Base-by-base conservation (phyloP, 2,113 vertebrate genomes). In the Rhinolophus ferrumequinum region DNA sequence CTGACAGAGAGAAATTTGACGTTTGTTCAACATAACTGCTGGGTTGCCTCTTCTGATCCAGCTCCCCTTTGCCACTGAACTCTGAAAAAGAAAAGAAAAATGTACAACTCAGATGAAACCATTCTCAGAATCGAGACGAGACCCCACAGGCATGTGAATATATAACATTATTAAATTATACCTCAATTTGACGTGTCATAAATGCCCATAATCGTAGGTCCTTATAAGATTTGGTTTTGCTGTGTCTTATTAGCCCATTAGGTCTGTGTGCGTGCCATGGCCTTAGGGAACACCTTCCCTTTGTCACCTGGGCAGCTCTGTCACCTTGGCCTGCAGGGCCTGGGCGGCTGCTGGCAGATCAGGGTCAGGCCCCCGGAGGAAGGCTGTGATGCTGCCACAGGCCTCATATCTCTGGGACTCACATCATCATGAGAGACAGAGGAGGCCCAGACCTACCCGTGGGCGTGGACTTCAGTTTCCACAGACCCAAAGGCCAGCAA, bases 71-170 rank as follows among this genome's bases (percentile, higher is more conserved):
- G 70, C 54, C 26, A 38, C 0, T 80, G 66, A 94, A 81, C 92
- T 85, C 97, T 98, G 83, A 52, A 93, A 92, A 83, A 92, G 60
- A 81, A 77, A 88, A 94, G 18, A 80, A 52, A 92, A 90, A 62
- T 21, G 14, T 66, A 72, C 54, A 18, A 4, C 56, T 85, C n/a
- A 64, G 47, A 50, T 80, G 22, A 84, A 64, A 22, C 52, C 18
- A 66, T 33, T 75, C 38, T 86, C 60, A 33, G 58, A 77, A 88
- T 72, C 11, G n/a, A 67, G 44, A 62, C 0, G 5, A 97, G 67
- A n/a, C 15, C 44, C 44, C n/a, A n/a, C 1, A 62, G 77, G 11
- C 84, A 84, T 79, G 41, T 80, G 77, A 89, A n/a, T 64, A 86
- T 3, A 47, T 33, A 77, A 33, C 5, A 2, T 52, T 88, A 81